A percentile compares a stretch with the other conserved stretches of the same genome.
Evolutionary conservation across 2,797 vertebrate species (phyloP).

Genomic region (Scleropages formosus): DNA sequence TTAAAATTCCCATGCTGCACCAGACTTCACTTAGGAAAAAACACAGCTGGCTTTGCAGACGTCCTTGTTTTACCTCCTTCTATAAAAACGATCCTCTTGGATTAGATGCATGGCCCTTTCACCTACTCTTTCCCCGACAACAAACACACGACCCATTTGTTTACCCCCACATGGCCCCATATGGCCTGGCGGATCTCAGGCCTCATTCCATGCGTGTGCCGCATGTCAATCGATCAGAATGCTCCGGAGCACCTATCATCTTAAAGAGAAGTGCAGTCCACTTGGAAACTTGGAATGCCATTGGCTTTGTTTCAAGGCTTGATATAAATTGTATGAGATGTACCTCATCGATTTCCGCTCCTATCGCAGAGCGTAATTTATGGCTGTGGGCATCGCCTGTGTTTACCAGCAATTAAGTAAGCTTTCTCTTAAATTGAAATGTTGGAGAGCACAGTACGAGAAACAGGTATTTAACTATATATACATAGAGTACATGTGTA

Average conservation of each 20-base stretch:
- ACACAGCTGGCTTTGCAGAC: neutral
- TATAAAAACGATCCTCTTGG: neutral
- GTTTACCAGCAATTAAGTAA: slow-evolving; percentile 52
- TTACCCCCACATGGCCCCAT: neutral
- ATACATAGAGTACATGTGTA: no score
- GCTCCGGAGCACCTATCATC: slow-evolving; percentile 46
- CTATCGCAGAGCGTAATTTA: slow-evolving; percentile 50
- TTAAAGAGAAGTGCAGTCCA: slow-evolving; percentile 23
- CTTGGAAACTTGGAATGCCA: slow-evolving; percentile 26
- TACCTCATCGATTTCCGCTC: slow-evolving; percentile 44
- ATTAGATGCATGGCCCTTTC: neutral
- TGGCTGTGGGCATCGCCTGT: slow-evolving; percentile 40
- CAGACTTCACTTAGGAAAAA: no score
- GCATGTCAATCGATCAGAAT: slow-evolving; percentile 47
- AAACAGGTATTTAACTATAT: no score
- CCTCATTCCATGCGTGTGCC: slow-evolving; percentile 39
- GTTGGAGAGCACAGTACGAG: slow-evolving; percentile 39
- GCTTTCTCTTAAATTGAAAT: slow-evolving; percentile 51
- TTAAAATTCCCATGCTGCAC: neutral
- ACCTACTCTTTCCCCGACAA: slow-evolving; percentile 16
- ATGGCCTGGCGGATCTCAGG: slow-evolving; percentile 27
- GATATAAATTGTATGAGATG: slow-evolving; percentile 49
- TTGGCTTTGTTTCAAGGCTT: slow-evolving; percentile 46
- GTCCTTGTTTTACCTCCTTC: neutral
- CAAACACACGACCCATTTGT: slow-evolving; percentile 32